phyloP scores from a whole-genome alignment of 2,888 invertebrate genomes.

The Drosophila demipolita region DNA sequence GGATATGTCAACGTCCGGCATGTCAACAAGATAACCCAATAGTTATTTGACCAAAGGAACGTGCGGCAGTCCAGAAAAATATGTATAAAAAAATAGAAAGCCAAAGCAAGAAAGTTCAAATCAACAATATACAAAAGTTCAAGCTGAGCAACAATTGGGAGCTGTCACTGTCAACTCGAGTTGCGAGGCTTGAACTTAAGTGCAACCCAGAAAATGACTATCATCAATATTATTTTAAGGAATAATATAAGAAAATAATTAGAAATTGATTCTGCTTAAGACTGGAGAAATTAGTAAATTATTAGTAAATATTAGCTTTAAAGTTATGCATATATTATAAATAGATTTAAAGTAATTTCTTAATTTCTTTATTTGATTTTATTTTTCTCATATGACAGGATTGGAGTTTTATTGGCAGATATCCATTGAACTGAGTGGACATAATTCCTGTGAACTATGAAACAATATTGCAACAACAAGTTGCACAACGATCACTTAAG shows the following conservation, averaged over 20 bases:
- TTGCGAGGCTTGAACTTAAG: neutral
- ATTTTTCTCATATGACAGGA: slow-evolving; percentile 35
- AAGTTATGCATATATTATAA: too few species aligned
- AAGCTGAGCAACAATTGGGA: slow-evolving; percentile 51
- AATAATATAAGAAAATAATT: neutral
- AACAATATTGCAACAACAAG: slow-evolving; percentile 23
- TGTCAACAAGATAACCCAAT: slow-evolving; percentile 73
- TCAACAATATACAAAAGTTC: slow-evolving; percentile 62
- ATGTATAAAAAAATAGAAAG: slow-evolving; percentile 23
- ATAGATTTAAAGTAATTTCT: too few species aligned
- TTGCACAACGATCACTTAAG: slow-evolving; percentile 27
- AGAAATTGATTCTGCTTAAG: neutral
- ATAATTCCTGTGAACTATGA: slow-evolving; percentile 59
- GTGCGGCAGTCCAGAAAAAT: slow-evolving; percentile 8
- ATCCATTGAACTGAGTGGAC: slow-evolving; percentile 62
- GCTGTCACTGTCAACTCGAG: neutral
- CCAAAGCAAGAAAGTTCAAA: slow-evolving; percentile 58
- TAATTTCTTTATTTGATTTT: slow-evolving; percentile 7
- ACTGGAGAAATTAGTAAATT: neutral
- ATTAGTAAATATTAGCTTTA: neutral
- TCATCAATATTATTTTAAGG: neutral
- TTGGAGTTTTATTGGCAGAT: slow-evolving; percentile 74
- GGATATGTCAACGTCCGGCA: slow-evolving; percentile 75
- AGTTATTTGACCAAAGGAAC: slow-evolving; percentile 25
- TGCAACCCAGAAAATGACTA: neutral